A percentile compares a stretch with the other conserved stretches of the same genome.
These are phyloP conservation scores for Palythoa grandis DNA, from an alignment of 92 coral and sea anemone genomes.

Conservation along the genomic window DNA sequence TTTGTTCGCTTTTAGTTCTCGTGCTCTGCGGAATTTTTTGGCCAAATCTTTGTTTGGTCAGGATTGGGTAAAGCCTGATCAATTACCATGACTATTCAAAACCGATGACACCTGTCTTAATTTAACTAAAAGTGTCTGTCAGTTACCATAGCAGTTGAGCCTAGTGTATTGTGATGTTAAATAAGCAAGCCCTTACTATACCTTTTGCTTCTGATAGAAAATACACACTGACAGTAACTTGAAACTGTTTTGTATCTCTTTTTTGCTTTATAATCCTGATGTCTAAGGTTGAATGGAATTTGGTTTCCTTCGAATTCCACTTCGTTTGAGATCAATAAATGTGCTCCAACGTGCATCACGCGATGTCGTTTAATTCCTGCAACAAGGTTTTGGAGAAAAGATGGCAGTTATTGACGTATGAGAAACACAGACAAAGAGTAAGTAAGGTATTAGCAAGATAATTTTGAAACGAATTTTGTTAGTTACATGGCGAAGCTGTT, in stretches of 20 bases:
- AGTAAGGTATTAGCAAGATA: neutral
- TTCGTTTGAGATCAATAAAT: neutral
- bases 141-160: conserved; percentile 21
- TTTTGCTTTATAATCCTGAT: neutral
- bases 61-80: neutral
- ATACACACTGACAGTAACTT: neutral
- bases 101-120: conserved; percentile 21
- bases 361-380: conserved; percentile 36
- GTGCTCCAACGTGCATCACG: neutral
- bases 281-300: neutral
- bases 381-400: conserved; percentile 27
- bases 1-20: neutral
- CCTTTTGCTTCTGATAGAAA: neutral
- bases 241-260: neutral
- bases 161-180: conserved; percentile 8
- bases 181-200: neutral
- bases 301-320: neutral
- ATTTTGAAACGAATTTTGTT: neutral
- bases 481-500: too few relatives aligned
- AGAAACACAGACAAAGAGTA: conserved; percentile 41
- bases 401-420: conserved; percentile 23
- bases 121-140: conserved; percentile 1
- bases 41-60: neutral
- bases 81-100: conserved; percentile 24
- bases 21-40: neutral